phyloP scores from a whole-genome alignment of 2,888 invertebrate species.

The Trissolcus brochymenae region DNA sequence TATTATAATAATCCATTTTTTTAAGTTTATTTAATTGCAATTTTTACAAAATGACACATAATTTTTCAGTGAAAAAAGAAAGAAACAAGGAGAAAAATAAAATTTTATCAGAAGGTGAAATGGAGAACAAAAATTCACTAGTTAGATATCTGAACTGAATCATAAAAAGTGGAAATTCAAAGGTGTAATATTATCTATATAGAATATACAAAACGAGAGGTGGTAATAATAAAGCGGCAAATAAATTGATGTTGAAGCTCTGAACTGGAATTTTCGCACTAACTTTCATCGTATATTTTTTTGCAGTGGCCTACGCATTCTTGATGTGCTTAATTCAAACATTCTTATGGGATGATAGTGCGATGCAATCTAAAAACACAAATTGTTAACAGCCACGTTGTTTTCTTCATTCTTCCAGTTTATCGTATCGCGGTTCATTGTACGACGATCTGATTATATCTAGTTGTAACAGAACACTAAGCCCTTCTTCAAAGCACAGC shows the following conservation, averaged over 20 bases:
- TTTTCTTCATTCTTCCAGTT: conserved; percentile 50
- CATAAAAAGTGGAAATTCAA: neutral
- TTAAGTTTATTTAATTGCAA: no score
- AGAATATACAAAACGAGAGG: conserved; percentile 2
- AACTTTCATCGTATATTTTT: conserved; percentile 13
- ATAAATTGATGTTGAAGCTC: conserved; percentile 1
- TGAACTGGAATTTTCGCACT: conserved; percentile 15
- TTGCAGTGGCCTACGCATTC: conserved; percentile 23
- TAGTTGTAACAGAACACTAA: conserved; percentile 39
- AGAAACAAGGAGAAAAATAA: no score
- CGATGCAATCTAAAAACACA: conserved; percentile 51
- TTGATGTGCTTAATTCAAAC: conserved; percentile 39
- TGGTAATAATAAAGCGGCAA: conserved; percentile 16
- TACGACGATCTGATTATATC: conserved; percentile 50
- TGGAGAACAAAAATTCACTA: no score
- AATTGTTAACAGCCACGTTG: conserved; percentile 47
- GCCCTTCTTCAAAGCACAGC: conserved; percentile 10
- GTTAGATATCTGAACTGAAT: neutral
- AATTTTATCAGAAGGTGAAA: no score
- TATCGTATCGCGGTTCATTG: conserved; percentile 51
- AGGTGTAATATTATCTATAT: conserved; percentile 15
- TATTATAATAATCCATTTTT: no score
- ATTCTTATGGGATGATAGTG: conserved; percentile 33
- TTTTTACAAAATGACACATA: no score
- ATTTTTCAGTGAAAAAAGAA: no score